These are phyloP conservation scores for Ariolimax columbianus DNA, from an alignment of 2,888 invertebrate genomes.

Conservation along the genomic window DNA sequence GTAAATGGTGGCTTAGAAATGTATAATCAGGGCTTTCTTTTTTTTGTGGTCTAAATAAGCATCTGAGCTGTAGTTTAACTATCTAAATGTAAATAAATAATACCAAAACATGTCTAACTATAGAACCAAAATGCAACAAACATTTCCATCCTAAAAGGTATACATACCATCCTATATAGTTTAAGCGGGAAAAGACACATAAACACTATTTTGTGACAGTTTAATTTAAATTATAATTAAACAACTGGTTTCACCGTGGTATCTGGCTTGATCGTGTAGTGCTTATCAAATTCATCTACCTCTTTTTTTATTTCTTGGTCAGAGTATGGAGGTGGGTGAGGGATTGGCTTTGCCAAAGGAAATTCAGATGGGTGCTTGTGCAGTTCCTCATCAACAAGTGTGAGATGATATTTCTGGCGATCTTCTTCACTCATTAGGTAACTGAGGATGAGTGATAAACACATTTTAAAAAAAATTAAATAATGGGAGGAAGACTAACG, in stretches of 20 bases:
- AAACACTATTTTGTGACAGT: background rate
- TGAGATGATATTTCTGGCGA: constrained; percentile 61
- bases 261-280: constrained; percentile 51
- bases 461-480: too few species aligned
- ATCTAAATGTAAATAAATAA: background rate
- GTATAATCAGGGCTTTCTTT: background rate
- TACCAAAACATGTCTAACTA: background rate
- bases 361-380: constrained; percentile 58
- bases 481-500: too few species aligned
- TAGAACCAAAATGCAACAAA: background rate
- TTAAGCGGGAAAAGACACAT: background rate
- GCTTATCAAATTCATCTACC: constrained; percentile 53
- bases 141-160: background rate
- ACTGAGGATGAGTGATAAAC: constrained; percentile 49
- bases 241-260: constrained; percentile 52
- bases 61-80: too few species aligned
- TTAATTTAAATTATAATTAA: constrained; percentile 35
- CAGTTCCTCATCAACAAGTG: constrained; percentile 58
- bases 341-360: constrained; percentile 46
- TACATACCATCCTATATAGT: background rate
- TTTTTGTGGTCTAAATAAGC: too few species aligned
- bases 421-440: constrained; percentile 59
- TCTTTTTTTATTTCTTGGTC: constrained; percentile 49
- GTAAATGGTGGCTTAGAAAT: background rate
- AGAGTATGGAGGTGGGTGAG: constrained; percentile 40